Evolutionary conservation across 2,797 vertebrate genomes (phyloP), one percentile per base, ranked within the genome.

Genomic region (Propithecus deckenii): DNA sequence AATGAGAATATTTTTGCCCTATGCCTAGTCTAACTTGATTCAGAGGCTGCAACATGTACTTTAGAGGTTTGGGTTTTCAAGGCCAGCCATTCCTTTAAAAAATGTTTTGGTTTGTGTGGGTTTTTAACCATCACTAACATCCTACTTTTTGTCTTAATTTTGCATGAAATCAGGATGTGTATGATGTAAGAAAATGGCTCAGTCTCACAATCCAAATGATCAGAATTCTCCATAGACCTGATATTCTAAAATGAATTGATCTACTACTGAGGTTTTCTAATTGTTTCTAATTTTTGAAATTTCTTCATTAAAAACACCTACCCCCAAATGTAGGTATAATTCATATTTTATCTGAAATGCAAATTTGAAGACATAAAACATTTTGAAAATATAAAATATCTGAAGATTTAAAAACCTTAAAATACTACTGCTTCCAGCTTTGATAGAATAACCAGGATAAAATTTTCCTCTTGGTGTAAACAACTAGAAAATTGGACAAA

Each of bases 101-200:
- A 83, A 30, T 5, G 20, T 71, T 55, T 79, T 41, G 43, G 25
- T 55, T 85, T 89, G 18, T 55, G 10, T 81, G 25, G 14, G 1
- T 28, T 94, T 71, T 91, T 43, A 87, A 83, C 61, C 17, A 23
- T 80, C 65, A 78, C 30, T 55, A 96, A 87, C 52, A 88, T n/a
- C 11, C 3, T 46, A 22, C 11, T 67, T 50, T 50, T 52, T 32
- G 14, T 74, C 28, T 52, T 43, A 46, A 23, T 32, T 87, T 48
- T 71, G 10, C 43, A 91, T 41, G 35, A 86, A 65, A 91, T 28
- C 8, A 38, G 63, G 23, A 46, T 38, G 28, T 52, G 14, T 43
- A 50, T 12, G 20, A 17, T 90, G 0, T 69, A 61, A 91, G 59
- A 94, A 86, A 87, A 46, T 28, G 43, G n/a, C 59, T 83, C 65